Conservation (phyloP, 2,888 invertebrate genomes). For the Cyclophora punctaria region DNA sequence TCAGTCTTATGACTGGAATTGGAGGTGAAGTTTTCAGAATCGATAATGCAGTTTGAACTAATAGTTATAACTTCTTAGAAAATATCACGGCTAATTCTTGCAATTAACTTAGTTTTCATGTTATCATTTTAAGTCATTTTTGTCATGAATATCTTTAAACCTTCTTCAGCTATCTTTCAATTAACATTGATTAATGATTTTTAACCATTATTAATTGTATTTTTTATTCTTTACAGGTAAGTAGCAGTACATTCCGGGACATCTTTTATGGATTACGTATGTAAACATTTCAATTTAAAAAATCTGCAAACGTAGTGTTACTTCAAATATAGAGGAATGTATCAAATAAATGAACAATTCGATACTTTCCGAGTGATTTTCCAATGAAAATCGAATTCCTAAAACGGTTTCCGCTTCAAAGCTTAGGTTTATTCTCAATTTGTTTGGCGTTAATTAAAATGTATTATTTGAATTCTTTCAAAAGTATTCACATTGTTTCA, state of each 20-base stretch:
- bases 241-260: slow-evolving; percentile 26
- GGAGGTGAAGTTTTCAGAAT: slow-evolving; percentile 5
- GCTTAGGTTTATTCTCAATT: slow-evolving; percentile 22
- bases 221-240: slow-evolving; percentile 50
- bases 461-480: slow-evolving; percentile 30
- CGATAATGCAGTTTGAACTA: neutral
- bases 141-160: too few relatives aligned
- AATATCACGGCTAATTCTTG: too few relatives aligned
- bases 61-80: slow-evolving; percentile 40
- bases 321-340: too few relatives aligned
- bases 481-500: slow-evolving; percentile 29
- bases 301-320: too few relatives aligned
- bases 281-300: too few relatives aligned
- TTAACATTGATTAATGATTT: too few relatives aligned
- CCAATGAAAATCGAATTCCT: slow-evolving; percentile 1
- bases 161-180: too few relatives aligned
- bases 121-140: too few relatives aligned
- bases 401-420: neutral
- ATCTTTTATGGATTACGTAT: too few relatives aligned
- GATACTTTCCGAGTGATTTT: too few relatives aligned
- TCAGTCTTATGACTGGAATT: slow-evolving; percentile 5
- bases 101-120: too few relatives aligned
- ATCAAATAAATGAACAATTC: too few relatives aligned
- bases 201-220: neutral
- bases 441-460: slow-evolving; percentile 36